Conservation (phyloP, 2,113 vertebrate genomes). For the Rhabdornis inornatus region DNA sequence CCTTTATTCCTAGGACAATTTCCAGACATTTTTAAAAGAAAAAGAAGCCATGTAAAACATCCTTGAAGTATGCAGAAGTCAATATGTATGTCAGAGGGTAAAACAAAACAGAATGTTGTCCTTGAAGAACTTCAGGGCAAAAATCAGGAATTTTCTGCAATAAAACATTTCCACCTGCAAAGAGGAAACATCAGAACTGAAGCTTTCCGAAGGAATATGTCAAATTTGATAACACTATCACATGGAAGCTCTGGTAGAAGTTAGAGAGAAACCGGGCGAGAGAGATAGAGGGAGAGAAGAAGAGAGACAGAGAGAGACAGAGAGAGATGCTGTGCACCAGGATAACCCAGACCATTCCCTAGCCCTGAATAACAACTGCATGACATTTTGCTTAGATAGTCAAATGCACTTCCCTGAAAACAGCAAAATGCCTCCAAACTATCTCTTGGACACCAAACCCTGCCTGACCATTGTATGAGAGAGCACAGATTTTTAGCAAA, state of each 20-base stretch:
- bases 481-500: not conserved
- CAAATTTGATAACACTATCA: not conserved
- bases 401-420: not conserved
- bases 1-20: not conserved
- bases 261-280: not conserved
- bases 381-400: not conserved
- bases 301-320: not conserved
- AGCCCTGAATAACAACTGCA: not conserved
- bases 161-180: not conserved
- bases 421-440: not conserved
- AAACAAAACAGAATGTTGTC: not conserved
- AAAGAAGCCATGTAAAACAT: not conserved
- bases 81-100: not conserved
- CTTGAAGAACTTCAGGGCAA: not conserved
- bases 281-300: fast-evolving
- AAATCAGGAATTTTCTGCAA: not conserved
- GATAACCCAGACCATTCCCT: not conserved
- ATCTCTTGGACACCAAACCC: not conserved
- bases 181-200: not conserved
- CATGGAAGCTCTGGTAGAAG: not conserved
- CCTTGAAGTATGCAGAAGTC: not conserved
- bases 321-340: fast-evolving
- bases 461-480: not conserved
- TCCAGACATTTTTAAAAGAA: not conserved
- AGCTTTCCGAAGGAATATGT: not conserved